phyloP scores from a whole-genome alignment of 1,140 invertebrate species.

The Chymomyza costata region DNA sequence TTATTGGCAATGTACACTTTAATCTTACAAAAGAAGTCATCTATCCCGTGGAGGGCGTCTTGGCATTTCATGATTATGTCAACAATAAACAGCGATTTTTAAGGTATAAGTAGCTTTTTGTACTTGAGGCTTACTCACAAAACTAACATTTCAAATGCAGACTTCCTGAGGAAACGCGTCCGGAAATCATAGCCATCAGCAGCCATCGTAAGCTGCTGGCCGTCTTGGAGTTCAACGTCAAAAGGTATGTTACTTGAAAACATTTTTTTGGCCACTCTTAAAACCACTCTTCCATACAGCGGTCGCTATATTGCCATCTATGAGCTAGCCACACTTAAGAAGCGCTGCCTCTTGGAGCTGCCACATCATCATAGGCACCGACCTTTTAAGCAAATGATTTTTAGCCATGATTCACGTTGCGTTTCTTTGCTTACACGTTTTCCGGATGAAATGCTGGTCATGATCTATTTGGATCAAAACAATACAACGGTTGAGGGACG shows the following conservation, averaged over 20 bases:
- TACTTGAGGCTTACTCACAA: conserved; percentile 39
- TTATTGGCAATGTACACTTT: conserved; percentile 79
- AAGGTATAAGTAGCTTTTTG: too few species aligned
- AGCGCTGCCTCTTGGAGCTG: conserved; percentile 77
- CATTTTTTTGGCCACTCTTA: too few species aligned
- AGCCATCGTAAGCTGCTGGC: conserved; percentile 64
- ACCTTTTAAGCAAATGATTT: conserved; percentile 81
- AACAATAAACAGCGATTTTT: conserved; percentile 76
- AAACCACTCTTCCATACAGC: too few species aligned
- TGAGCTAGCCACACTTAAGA: conserved; percentile 78
- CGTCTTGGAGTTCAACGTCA: conserved; percentile 62
- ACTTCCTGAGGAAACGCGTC: conserved; percentile 56
- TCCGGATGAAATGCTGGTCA: conserved; percentile 84
- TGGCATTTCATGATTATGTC: conserved; percentile 79
- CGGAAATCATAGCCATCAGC: conserved; percentile 62
- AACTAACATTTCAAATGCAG: conserved; percentile 8
- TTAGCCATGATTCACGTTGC: conserved; percentile 84
- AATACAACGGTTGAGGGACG: conserved; percentile 83
- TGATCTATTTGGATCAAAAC: conserved; percentile 86
- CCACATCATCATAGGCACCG: conserved; percentile 75
- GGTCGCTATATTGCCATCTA: conserved; percentile 76
- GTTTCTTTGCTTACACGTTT: conserved; percentile 82
- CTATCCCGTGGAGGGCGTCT: conserved; percentile 80
- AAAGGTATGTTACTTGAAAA: too few species aligned
- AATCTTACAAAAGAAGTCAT: conserved; percentile 79